phyloP scores from a whole-genome alignment of 2,888 invertebrate genomes.

The Caradrina kadenii region DNA sequence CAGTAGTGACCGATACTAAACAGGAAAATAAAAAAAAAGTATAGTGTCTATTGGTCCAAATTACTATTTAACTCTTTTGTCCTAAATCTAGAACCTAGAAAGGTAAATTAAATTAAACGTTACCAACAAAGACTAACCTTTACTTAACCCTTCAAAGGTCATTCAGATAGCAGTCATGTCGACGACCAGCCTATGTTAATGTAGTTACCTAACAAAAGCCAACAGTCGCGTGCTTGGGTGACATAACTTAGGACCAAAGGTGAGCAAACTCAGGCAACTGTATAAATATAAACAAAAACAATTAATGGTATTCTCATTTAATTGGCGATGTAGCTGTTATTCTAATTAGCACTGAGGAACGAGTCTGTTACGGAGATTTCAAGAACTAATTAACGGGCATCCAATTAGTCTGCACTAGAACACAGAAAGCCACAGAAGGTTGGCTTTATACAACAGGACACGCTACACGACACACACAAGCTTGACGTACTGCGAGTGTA shows the following conservation, averaged over 20 bases:
- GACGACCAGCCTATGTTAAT: constrained; percentile 15
- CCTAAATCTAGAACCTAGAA: background rate
- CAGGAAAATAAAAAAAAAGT: background rate
- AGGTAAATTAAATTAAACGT: constrained; percentile 32
- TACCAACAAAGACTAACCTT: constrained; percentile 31
- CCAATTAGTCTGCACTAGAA: constrained; percentile 56
- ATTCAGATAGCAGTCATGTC: constrained; percentile 30
- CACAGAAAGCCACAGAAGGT: constrained; percentile 8
- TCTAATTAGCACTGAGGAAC: constrained; percentile 60
- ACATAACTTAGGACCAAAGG: constrained; percentile 45
- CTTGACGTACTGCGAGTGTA: background rate
- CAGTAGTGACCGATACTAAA: too few species aligned
- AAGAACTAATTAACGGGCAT: constrained; percentile 66
- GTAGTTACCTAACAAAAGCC: constrained; percentile 32
- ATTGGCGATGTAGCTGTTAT: constrained; percentile 62
- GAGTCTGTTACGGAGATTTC: constrained; percentile 63
- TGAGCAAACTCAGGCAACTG: constrained; percentile 44
- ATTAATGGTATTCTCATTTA: constrained; percentile 60
- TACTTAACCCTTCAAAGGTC: constrained; percentile 40
- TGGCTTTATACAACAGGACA: background rate
- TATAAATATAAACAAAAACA: constrained; percentile 49
- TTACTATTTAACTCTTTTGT: background rate
- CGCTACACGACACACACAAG: background rate
- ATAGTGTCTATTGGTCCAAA: background rate
- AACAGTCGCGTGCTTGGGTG: constrained; percentile 34